Evolutionary conservation across 2,113 vertebrate species (phyloP).

Genomic region (Telmatochromis brachygnathus): DNA sequence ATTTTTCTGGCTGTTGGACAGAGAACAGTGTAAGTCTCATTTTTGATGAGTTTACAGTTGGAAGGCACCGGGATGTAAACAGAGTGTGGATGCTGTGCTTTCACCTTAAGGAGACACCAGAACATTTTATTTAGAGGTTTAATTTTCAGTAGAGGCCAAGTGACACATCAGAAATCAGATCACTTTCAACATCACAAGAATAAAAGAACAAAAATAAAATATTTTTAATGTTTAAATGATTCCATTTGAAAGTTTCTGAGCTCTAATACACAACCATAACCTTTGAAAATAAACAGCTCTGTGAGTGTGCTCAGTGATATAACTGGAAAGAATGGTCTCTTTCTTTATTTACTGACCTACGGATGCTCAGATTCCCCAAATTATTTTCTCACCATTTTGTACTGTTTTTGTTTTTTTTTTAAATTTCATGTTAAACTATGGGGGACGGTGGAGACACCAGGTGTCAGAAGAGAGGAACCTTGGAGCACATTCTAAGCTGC

Average conservation of each 20-base stretch:
- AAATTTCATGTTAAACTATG: background rate
- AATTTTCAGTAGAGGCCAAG: background rate
- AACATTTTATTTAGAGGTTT: background rate
- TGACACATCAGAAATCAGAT: background rate
- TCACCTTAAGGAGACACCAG: background rate
- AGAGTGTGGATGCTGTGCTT: background rate
- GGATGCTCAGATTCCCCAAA: background rate
- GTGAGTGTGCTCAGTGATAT: rapidly evolving
- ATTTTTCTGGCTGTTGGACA: background rate
- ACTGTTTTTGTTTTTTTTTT: background rate
- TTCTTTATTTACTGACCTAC: background rate
- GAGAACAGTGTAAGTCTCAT: background rate
- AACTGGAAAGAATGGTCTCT: background rate
- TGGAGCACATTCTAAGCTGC: background rate
- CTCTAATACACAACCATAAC: background rate
- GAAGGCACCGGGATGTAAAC: background rate
- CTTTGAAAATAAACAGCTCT: background rate
- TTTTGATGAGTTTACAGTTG: background rate
- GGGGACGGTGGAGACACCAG: background rate
- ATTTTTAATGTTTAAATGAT: background rate
- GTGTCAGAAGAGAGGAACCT: background rate
- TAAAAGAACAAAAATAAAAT: background rate
- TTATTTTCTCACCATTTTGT: background rate
- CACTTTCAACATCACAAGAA: background rate
- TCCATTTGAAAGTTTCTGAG: background rate